These are phyloP conservation scores for Zaprionus davidi DNA, from an alignment of 1,140 invertebrate genomes.

Conservation along the genomic window DNA sequence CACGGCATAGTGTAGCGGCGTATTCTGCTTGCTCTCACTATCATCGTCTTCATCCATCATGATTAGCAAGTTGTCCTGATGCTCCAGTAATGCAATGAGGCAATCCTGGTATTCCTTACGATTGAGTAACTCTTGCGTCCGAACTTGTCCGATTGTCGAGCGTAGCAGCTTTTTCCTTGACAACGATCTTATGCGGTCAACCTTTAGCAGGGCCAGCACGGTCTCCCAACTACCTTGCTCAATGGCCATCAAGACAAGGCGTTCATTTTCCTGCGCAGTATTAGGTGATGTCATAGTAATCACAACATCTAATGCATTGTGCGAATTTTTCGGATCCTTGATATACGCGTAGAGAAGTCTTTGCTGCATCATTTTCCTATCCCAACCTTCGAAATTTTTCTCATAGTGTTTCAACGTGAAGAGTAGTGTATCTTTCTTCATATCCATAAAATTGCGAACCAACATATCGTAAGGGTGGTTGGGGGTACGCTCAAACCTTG, in stretches of 20 bases:
- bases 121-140: too few species aligned
- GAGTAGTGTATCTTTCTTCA: not conserved
- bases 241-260: not conserved
- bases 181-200: too few species aligned
- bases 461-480: not conserved
- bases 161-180: not conserved
- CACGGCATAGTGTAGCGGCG: conserved; percentile 10
- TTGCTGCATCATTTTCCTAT: not conserved
- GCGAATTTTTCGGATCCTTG: not conserved
- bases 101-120: not conserved
- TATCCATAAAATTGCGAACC: not conserved
- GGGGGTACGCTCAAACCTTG: too few species aligned
- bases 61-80: not conserved
- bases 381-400: not conserved
- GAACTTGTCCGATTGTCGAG: not conserved
- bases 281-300: not conserved
- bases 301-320: not conserved
- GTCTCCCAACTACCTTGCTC: not conserved
- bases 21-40: not conserved
- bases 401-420: not conserved
- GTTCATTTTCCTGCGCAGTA: not conserved
- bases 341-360: not conserved
- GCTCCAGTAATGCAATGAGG: not conserved
- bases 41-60: not conserved
- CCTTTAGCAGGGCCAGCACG: not conserved